These are phyloP conservation scores for Linnaemya vulpina DNA, from an alignment of 2,888 invertebrate genomes.

Conservation along the genomic window DNA sequence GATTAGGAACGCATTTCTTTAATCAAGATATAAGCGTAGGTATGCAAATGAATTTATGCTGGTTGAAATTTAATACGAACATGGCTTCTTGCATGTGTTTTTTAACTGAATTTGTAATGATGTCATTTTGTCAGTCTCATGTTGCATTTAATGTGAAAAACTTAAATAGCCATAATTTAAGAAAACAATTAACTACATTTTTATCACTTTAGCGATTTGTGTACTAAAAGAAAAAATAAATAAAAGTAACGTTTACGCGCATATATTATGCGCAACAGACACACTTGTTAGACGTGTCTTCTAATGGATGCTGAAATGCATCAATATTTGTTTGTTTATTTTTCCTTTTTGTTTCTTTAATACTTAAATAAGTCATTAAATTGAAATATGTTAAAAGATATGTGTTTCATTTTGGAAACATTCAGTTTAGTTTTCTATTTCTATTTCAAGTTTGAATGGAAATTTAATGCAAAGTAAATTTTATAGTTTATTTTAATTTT, in stretches of 20 bases:
- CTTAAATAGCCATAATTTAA: slow-evolving; percentile 44
- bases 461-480: slow-evolving; percentile 5
- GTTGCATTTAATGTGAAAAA: slow-evolving; percentile 52
- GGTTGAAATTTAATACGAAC: slow-evolving; percentile 50
- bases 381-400: background rate
- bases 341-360: background rate
- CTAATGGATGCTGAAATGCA: slow-evolving; percentile 5
- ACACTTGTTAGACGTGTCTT: slow-evolving; percentile 34
- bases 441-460: slow-evolving; percentile 1
- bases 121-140: slow-evolving; percentile 56
- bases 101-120: slow-evolving; percentile 43
- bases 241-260: slow-evolving; percentile 28
- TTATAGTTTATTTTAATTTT: background rate
- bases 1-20: slow-evolving; percentile 28
- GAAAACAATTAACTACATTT: slow-evolving; percentile 54
- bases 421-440: background rate
- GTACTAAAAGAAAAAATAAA: slow-evolving; percentile 9
- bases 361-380: slow-evolving; percentile 63
- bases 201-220: slow-evolving; percentile 55
- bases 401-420: background rate
- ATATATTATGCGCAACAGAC: slow-evolving; percentile 40
- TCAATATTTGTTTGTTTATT: slow-evolving; percentile 55
- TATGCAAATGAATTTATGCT: slow-evolving; percentile 50
- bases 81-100: slow-evolving; percentile 60
- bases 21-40: background rate